Percentiles rank a stretch among this genome's conserved stretches.
Evolutionary conservation across 1,140 invertebrate genomes (phyloP).

Genomic region (Panagrolaimus sp.): DNA sequence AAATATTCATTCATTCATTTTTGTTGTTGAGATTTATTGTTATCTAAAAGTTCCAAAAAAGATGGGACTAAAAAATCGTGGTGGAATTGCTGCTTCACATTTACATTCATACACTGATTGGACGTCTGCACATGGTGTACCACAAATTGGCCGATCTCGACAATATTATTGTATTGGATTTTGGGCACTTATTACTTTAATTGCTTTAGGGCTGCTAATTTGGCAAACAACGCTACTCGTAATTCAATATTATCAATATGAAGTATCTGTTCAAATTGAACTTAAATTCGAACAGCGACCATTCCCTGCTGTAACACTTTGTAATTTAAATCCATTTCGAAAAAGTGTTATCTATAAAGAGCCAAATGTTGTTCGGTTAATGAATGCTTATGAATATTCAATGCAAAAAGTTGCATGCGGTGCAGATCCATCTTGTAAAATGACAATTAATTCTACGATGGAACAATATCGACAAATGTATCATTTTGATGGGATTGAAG

Average conservation of each 20-base stretch:
- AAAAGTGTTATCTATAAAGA: slow-evolving; percentile 16
- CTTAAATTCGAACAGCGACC: slow-evolving; percentile 37
- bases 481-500: slow-evolving; percentile 23
- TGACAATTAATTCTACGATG: slow-evolving; percentile 23
- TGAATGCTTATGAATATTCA: slow-evolving; percentile 32
- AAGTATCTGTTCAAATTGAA: slow-evolving; percentile 34
- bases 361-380: slow-evolving; percentile 23
- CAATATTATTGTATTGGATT: slow-evolving; percentile 32
- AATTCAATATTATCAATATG: slow-evolving; percentile 38
- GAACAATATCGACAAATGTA: slow-evolving; percentile 25
- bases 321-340: slow-evolving; percentile 36
- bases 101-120: slow-evolving; percentile 22
- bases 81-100: background rate
- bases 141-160: slow-evolving; percentile 31
- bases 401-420: slow-evolving; percentile 26
- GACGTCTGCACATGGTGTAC: slow-evolving; percentile 29
- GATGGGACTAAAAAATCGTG: too few relatives aligned
- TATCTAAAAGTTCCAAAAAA: too few relatives aligned
- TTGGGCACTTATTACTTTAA: slow-evolving; percentile 37
- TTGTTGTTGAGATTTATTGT: too few relatives aligned
- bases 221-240: slow-evolving; percentile 37
- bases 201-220: slow-evolving; percentile 30
- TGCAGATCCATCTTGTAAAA: slow-evolving; percentile 21
- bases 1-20: too few relatives aligned
- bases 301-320: slow-evolving; percentile 40